Percentiles rank a stretch among this genome's conserved stretches.
These are phyloP conservation scores for Xiphophorus hellerii DNA, from an alignment of 2,113 vertebrate genomes.

Conservation along the genomic window DNA sequence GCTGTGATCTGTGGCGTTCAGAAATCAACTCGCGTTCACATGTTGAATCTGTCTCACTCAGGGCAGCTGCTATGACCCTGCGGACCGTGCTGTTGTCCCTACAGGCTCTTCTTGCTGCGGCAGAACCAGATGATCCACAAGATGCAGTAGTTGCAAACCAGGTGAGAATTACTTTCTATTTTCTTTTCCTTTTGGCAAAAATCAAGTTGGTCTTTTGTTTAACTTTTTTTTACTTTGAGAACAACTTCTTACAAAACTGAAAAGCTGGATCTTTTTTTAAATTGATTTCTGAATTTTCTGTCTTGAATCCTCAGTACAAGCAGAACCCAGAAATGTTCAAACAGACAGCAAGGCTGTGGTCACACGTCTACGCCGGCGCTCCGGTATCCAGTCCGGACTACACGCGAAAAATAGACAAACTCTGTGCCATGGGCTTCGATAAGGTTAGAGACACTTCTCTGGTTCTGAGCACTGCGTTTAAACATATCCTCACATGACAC, in stretches of 20 bases:
- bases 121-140: constrained; percentile 97
- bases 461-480: neutral
- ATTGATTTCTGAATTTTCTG: neutral
- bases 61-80: constrained; percentile 98
- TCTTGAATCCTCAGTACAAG: constrained; percentile 86
- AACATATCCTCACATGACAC: no score
- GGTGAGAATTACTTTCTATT: constrained; percentile 73
- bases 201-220: neutral
- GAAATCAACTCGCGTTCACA: neutral
- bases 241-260: neutral
- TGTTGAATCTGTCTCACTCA: constrained; percentile 56
- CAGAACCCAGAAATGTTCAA: constrained; percentile 99
- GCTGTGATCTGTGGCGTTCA: neutral
- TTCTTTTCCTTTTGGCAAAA: no score
- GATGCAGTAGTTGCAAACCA: constrained; percentile 98
- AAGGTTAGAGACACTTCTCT: constrained; percentile 81
- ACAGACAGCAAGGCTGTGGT: constrained; percentile 97
- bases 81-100: constrained; percentile 96
- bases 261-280: neutral
- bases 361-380: constrained; percentile 94
- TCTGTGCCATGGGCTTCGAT: constrained; percentile 99
- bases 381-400: constrained; percentile 96
- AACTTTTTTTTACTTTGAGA: neutral
- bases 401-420: constrained; percentile 98
- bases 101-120: constrained; percentile 94